phyloP scores from a whole-genome alignment of 2,888 invertebrate species.

The Clivina fossor region DNA sequence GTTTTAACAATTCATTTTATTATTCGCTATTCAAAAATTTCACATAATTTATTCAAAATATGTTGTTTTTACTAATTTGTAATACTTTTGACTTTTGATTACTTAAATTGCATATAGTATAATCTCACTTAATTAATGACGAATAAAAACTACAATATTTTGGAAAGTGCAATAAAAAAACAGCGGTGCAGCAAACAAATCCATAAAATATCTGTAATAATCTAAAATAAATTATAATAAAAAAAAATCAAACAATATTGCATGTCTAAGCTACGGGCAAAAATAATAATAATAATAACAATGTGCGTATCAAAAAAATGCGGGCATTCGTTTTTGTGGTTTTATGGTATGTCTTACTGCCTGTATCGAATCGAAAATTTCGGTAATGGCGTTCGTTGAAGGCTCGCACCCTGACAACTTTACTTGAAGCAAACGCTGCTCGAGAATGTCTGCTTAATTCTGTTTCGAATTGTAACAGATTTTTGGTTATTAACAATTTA shows the following conservation, averaged over 20 bases:
- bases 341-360: conserved; percentile 51
- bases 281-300: too few relatives aligned
- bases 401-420: conserved; percentile 50
- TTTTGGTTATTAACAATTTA: conserved; percentile 17
- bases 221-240: background rate
- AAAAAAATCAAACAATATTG: background rate
- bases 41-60: too few relatives aligned
- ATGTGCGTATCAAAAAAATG: too few relatives aligned
- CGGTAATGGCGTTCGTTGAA: conserved; percentile 50
- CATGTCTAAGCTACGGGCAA: conserved; percentile 12
- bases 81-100: too few relatives aligned
- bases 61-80: too few relatives aligned
- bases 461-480: conserved; percentile 7
- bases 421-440: conserved; percentile 43
- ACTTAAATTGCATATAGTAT: too few relatives aligned
- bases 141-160: too few relatives aligned
- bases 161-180: too few relatives aligned
- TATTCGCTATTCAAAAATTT: too few relatives aligned
- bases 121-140: too few relatives aligned
- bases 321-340: too few relatives aligned
- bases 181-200: conserved; percentile 1
- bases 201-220: background rate
- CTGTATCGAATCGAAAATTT: conserved; percentile 50
- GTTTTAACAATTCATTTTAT: too few relatives aligned
- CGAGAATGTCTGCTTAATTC: conserved; percentile 31